A percentile compares a stretch with the other conserved stretches of the same genome.
phyloP scores from a whole-genome alignment of 1,140 invertebrate genomes.

The Drosophila nannoptera region DNA sequence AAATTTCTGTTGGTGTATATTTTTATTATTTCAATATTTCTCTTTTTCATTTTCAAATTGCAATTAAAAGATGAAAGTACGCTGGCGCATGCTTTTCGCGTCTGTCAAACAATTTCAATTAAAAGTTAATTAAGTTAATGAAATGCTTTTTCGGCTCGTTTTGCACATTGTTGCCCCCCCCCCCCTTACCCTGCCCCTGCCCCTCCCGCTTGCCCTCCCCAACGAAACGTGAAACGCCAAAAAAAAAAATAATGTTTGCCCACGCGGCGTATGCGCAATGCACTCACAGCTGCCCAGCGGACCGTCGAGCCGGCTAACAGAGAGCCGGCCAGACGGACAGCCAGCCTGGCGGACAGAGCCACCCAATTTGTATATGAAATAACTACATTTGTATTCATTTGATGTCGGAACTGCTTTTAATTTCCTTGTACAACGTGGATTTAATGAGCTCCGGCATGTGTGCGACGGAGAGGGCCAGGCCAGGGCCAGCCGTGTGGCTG shows the following conservation, averaged over 20 bases:
- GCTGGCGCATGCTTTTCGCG: conserved; percentile 9
- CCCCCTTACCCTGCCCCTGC: no score
- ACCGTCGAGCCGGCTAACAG: background rate
- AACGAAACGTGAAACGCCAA: conserved; percentile 3
- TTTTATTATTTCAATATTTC: conserved; percentile 12
- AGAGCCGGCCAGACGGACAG: background rate
- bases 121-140: conserved; percentile 67
- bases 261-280: conserved; percentile 17
- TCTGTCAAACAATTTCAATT: conserved; percentile 51
- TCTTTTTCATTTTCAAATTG: conserved; percentile 10
- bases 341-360: background rate
- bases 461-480: background rate
- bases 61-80: conserved; percentile 44
- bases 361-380: conserved; percentile 3
- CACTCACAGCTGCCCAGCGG: background rate
- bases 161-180: conserved; percentile 9
- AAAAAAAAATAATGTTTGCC: background rate
- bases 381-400: conserved; percentile 19
- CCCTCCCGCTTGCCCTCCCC: no score
- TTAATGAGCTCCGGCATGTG: background rate
- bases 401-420: conserved; percentile 1
- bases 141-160: conserved; percentile 38
- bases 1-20: background rate
- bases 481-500: no score
- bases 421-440: conserved; percentile 4